Base-by-base conservation (phyloP, 1,140 invertebrate species). In the Drosophila tsacasi region DNA sequence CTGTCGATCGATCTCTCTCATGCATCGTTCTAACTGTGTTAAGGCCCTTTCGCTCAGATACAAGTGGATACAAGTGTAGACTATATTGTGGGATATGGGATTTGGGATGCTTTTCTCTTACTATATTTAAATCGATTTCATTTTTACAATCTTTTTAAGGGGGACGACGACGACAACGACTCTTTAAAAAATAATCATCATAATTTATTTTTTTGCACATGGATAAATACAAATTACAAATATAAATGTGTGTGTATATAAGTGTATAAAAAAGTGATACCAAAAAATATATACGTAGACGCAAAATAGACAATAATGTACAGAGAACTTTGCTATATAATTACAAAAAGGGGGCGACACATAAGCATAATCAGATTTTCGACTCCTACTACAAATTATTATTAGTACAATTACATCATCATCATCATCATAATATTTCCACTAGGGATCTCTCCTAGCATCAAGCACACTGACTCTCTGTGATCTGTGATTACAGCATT, bases 191-290 rank as follows among this genome's bases (percentile, higher is more conserved):
- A 90, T 90, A 90, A 90, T 89, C 85, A 87, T 81, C 73, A 90
- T 82, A 90, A 90, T 89, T 89, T 89, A 89, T 79, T 35, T 35
- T 35, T 3, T 77, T 79, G 85, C 85, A 89, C 85, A 90, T 79
- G 74, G 81, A 90, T 89, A 89, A 89, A 90, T 89, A 90, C 75
- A 90, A 87, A 89, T 85, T 89, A 90, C 79, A 90, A 76, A 66
- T 90, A 85, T 76, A 72, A 64, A 90, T 81, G 62, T 85, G 62
- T 81, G 68, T 52, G 49, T 50, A 12, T 50, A n/a, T 76, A 63
- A 55, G 32, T 76, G 62, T 77, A 69, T 80, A 81, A 68, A 81
- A 87, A 80, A 76, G 66, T 54, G 49, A 72, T 69, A 73, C 65
- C 79, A 87, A 87, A 87, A 83, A 69, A 82, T 62, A 82, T 81